Conservation (phyloP, 2,888 invertebrate genomes). For the Pilophorus perplexus region DNA sequence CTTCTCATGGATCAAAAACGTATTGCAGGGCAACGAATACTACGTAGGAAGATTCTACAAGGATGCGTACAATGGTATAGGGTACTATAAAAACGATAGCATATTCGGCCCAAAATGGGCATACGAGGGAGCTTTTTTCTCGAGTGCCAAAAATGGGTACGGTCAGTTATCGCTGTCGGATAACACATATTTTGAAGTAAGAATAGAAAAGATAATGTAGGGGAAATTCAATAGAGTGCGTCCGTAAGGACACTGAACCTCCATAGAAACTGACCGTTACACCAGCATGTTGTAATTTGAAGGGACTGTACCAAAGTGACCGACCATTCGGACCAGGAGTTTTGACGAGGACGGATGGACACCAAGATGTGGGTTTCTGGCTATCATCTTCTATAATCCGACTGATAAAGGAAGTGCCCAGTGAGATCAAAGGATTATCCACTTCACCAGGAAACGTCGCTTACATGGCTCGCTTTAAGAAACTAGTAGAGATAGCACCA, state of each 20-base stretch:
- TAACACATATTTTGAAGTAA: conserved; percentile 23
- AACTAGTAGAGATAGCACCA: conserved; percentile 26
- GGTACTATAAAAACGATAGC: conserved; percentile 29
- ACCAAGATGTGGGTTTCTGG: conserved; percentile 43
- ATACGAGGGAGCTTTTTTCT: conserved; percentile 35
- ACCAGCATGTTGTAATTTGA: no score
- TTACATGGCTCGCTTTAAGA: conserved; percentile 19
- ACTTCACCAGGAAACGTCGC: not conserved
- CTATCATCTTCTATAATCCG: conserved; percentile 34
- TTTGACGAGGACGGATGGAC: conserved; percentile 30
- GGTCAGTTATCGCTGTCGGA: conserved; percentile 35
- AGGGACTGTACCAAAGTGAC: conserved; percentile 39
- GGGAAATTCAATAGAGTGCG: no score
- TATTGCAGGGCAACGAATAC: conserved; percentile 35
- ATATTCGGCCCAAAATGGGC: conserved; percentile 36
- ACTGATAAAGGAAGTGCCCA: conserved; percentile 4
- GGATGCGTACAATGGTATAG: conserved; percentile 38
- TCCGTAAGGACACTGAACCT: no score
- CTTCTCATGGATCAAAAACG: not conserved
- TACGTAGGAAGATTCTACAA: conserved; percentile 37
- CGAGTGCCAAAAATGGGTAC: conserved; percentile 35
- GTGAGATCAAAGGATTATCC: conserved; percentile 17
- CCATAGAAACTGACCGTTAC: no score
- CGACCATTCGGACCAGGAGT: conserved; percentile 42
- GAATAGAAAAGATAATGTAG: no score